Conservation (phyloP, 2,888 invertebrate species). For the Melitaea athalia region DNA sequence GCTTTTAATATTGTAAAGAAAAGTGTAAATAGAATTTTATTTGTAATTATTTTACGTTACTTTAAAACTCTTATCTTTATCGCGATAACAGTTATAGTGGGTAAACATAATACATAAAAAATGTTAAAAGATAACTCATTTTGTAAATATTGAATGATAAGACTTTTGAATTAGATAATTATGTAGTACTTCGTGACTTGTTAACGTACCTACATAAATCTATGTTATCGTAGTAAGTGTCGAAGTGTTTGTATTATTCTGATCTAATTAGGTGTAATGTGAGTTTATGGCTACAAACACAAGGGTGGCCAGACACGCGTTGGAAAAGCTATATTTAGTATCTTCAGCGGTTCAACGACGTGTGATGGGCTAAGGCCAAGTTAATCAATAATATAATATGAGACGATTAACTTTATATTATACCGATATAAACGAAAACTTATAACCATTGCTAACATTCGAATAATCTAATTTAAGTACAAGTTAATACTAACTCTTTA, state of each 20-base stretch:
- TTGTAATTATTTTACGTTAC: too few species aligned
- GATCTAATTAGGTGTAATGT: slow-evolving; percentile 24
- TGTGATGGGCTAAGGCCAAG: slow-evolving; percentile 64
- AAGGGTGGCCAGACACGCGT: slow-evolving; percentile 56
- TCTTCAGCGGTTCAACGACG: slow-evolving; percentile 57
- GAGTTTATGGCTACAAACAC: slow-evolving; percentile 43
- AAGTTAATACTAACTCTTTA: background rate
- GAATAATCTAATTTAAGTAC: background rate
- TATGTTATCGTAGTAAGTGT: slow-evolving; percentile 8
- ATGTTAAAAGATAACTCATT: slow-evolving; percentile 19
- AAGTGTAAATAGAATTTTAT: background rate
- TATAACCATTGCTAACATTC: background rate
- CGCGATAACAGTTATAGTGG: slow-evolving; percentile 12
- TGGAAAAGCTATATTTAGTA: slow-evolving; percentile 67
- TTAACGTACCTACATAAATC: background rate
- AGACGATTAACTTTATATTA: slow-evolving; percentile 10
- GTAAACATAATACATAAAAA: slow-evolving; percentile 21
- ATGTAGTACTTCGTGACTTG: background rate
- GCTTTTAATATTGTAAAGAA: background rate
- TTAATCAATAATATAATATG: slow-evolving; percentile 55
- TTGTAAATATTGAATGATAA: background rate
- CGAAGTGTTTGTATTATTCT: slow-evolving; percentile 9
- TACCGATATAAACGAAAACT: background rate
- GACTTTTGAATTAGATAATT: background rate
- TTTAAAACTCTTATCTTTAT: background rate